Base-by-base conservation (phyloP, 1,140 invertebrate species). In the Gryllus bimaculatus region DNA sequence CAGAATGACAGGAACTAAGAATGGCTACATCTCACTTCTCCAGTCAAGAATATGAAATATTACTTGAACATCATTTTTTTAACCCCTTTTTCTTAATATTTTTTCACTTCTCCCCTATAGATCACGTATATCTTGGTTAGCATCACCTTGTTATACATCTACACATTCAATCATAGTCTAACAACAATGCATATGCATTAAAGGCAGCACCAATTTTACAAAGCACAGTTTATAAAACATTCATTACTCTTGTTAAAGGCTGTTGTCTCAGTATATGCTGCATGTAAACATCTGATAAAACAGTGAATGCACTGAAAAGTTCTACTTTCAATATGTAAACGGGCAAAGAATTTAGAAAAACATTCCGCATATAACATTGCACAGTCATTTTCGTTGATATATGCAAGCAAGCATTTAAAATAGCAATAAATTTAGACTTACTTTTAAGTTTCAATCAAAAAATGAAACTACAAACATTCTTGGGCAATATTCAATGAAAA, bases 131-230 rank as follows among this genome's bases (percentile, higher is more conserved):
- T 10, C 54, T 13, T 66, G 54, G 54, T 66, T 66, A 13, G 54
- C 10, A 66, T 66, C 54, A 66, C 18, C 54, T 10, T 13, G 54
- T 66, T 66, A 66, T 39, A 39, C 26, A 39, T 39, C 54, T 66
- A 66, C 54, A 66, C 54, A 66, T 66, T 66, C 54, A 66, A 66
- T 13, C 54, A 66, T 18, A 66, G 10, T 13, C 54, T 66, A 66
- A 66, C 54, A 66, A 66, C 54, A 66, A 66, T 66, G 54, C 54
- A 66, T 66, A 66, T 66, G 54, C 54, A 66, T 66, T 66, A 66
- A 66, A 66, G 54, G 54, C 54, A 66, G 54, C 54, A 66, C 54
- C 54, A 66, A 13, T 66, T 66, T 66, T 66, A 66, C 54, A 66
- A 66, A 66, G 54, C 54, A 66, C 54, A 66, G 54, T 66, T 66